Evolutionary conservation across 2,888 invertebrate species (phyloP), one percentile per base, ranked within the genome.

Genomic region (Drosophila nigricruria): DNA sequence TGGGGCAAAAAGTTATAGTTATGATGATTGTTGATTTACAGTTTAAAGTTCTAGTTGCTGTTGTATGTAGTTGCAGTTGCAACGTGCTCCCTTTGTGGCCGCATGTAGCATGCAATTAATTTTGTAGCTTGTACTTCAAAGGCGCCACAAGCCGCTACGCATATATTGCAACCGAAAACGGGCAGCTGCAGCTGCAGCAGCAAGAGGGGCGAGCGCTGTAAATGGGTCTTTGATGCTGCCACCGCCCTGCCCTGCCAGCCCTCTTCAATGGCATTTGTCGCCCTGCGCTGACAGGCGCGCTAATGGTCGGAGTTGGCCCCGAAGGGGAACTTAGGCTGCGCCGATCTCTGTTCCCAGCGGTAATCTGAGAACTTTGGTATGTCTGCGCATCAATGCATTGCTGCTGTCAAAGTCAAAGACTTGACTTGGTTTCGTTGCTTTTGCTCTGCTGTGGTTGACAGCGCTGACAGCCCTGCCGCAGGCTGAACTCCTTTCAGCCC

Each of bases 11-110:
- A 82, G 73, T 82, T 82, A 80, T 82, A 83, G 82, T 89, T 89
- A 83, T 89, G 89, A 86, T 88, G 89, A 89, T 89, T 83, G 83
- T 89, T 83, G 83, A 83, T 89, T 83, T 89, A 89, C 82, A 84
- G 84, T 78, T 88, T 68, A 74, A 79, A 78, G 77, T 68, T 79
- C 40, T 50, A 56, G 50, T 52, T 50, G 50, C 50, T 14, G 20
- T 34, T 34, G 32, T 14, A 20, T 49, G 27, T 27, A 1, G 47
- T 27, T 47, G 47, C 12, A 10, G 61, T 61, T 45, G 67, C 32
- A n/a, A n/a, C 27, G 49, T 32, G 60, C 62, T 63, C 30, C 65
- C 77, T 79, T 76, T 71, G 86, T 70, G 88, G 64, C 73, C 67
- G 82, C 81, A 68, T 85, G 60, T 64, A 56, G 82, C 79, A 81